Percentiles rank a stretch among this genome's conserved stretches.
Evolutionary conservation across 2,797 vertebrate genomes (phyloP).

Genomic region (Petrocephalus sullivani): DNA sequence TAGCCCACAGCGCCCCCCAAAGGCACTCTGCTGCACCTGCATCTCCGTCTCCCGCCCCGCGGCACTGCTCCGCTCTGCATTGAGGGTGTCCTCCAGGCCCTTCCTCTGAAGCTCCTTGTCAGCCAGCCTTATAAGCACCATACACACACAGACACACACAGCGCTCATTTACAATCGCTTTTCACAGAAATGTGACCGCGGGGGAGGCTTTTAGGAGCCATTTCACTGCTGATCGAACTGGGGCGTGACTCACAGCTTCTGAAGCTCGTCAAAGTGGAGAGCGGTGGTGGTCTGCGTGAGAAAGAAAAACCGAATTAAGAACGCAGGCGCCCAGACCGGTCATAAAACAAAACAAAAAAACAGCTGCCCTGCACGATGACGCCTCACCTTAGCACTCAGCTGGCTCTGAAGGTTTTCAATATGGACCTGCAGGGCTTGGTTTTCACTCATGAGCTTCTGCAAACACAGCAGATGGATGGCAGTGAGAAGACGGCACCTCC

Average conservation of each 20-base stretch:
- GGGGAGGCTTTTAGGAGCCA: background rate
- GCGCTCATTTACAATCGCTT: background rate
- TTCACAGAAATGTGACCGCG: background rate
- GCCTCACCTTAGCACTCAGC: slow-evolving; percentile 80
- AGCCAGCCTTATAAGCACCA: slow-evolving; percentile 65
- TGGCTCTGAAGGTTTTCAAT: slow-evolving; percentile 83
- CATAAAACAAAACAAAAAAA: too few relatives aligned
- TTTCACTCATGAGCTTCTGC: slow-evolving; percentile 90
- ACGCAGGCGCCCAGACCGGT: too few relatives aligned
- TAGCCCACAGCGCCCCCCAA: background rate
- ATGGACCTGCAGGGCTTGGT: slow-evolving; percentile 79
- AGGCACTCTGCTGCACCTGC: slow-evolving; percentile 66
- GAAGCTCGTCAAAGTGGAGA: slow-evolving; percentile 88
- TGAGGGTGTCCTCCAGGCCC: slow-evolving; percentile 87
- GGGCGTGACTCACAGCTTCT: slow-evolving; percentile 78
- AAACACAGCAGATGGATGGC: background rate
- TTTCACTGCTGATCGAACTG: background rate
- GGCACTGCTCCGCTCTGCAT: slow-evolving; percentile 78
- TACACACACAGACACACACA: background rate
- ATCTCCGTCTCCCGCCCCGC: slow-evolving; percentile 85
- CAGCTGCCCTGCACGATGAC: background rate
- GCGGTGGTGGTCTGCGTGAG: slow-evolving; percentile 72
- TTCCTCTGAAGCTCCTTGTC: slow-evolving; percentile 92
- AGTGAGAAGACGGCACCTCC: background rate
- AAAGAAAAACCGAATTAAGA: slow-evolving; percentile 26